Percentiles rank a stretch among this genome's conserved stretches.
Evolutionary conservation across 53 echinoderm and acorn worm genomes (phyloP).

Genomic region (Temnopleurus reevesii): DNA sequence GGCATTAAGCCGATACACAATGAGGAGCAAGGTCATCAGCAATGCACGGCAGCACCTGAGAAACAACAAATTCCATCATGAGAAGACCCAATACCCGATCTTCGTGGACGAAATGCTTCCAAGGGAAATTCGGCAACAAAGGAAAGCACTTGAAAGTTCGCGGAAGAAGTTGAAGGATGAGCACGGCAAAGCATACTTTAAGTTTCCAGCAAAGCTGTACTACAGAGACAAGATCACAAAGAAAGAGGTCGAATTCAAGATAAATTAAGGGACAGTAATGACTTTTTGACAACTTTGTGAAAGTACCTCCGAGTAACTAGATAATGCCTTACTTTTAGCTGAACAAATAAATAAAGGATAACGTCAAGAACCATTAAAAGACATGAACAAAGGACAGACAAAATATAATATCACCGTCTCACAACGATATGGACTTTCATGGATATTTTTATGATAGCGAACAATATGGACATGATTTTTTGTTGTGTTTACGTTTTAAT

Average conservation of each 20-base stretch:
- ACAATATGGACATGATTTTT: too few species aligned
- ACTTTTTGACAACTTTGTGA: too few species aligned
- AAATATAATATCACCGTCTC: too few species aligned
- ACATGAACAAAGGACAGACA: too few species aligned
- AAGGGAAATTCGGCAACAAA: neutral
- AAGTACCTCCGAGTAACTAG: too few species aligned
- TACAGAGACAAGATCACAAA: slow-evolving; percentile 14
- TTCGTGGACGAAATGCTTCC: neutral
- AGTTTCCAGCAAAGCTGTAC: neutral
- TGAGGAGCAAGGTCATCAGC: neutral
- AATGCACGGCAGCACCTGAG: neutral
- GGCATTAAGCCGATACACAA: neutral
- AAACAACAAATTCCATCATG: neutral
- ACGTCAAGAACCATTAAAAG: too few species aligned
- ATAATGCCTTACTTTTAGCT: too few species aligned
- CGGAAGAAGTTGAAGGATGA: neutral
- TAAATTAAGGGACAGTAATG: neutral
- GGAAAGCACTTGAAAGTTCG: neutral
- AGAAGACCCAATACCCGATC: neutral
- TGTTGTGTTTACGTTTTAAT: too few species aligned
- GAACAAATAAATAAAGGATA: too few species aligned
- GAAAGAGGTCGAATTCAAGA: neutral
- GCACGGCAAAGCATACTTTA: slow-evolving; percentile 9
- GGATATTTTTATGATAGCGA: too few species aligned
- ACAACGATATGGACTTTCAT: too few species aligned